Evolutionary conservation across 1,140 invertebrate genomes (phyloP), one percentile per base, ranked within the genome.

Genomic region (Ceratina australensis): DNA sequence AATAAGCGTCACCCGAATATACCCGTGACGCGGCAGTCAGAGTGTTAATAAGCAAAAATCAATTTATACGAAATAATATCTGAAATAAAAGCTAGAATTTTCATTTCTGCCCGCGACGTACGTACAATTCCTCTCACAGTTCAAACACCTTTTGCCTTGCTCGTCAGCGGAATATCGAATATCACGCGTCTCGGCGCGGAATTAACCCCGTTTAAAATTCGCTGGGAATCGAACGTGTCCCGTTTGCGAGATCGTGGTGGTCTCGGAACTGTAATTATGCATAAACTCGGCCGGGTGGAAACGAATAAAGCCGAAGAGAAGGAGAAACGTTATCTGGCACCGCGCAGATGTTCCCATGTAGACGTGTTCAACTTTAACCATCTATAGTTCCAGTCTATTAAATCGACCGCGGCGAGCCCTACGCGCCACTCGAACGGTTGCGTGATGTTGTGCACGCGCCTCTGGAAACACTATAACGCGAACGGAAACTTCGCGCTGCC

Each of bases 311-410:
- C 4, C 1, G 22, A 8, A 12, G n/a, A 33, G 8, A 2, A 10
- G 59, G 13, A n/a, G 26, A 15, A 63, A 52, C 42, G 59, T 64
- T 52, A 72, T 72, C 71, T 72, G 2, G 1, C 13, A 16, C 8
- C 15, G 1, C 33, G 20, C 47, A 72, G 59, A 26, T 18, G 4
- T 22, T 50, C 12, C 33, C 4, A 22, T 50, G 33, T 42, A 42
- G 33, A 7, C 15, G 18, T 8, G 20, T 3, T 54, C 26, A 33
- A 69, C 15, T 54, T 68, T 24, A 20, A 2, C 42, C 20, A 47
- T 52, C 47, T 42, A 56, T 73, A 54, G 60, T 54, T 33, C 26
- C 20, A 24, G 26, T 54, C 72, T 54, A 73, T 56, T 73, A 65
- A 65, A 64, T 65, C 72, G 49, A 73, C 49, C 71, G 47, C 20